phyloP scores from a whole-genome alignment of 2,797 vertebrate species.

The Peromyscus aztecus region DNA sequence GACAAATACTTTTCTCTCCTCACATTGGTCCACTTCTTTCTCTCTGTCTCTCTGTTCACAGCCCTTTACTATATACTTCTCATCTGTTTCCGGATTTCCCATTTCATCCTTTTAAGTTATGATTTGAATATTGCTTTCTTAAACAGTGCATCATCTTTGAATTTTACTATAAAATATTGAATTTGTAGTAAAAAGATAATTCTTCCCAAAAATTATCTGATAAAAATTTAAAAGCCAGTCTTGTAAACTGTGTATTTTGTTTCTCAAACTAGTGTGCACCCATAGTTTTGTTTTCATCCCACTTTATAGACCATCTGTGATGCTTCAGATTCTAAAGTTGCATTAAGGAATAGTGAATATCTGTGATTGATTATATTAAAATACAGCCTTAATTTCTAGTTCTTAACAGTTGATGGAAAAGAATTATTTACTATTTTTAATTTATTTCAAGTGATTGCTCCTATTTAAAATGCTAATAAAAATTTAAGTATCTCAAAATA shows the following conservation, averaged over 20 bases:
- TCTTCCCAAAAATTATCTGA: neutral
- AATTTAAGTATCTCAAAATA: neutral
- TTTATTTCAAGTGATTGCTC: conserved; percentile 21
- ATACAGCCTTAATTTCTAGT: conserved; percentile 32
- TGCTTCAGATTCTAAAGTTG: conserved; percentile 15
- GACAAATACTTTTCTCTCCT: neutral
- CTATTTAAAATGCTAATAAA: conserved; percentile 1
- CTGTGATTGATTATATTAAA: conserved; percentile 12
- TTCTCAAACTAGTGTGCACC: neutral
- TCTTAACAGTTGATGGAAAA: neutral
- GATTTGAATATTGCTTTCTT: neutral
- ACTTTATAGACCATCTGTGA: neutral
- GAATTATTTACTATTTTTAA: neutral
- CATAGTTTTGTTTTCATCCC: neutral
- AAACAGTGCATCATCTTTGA: conserved; percentile 11
- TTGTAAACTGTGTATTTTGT: neutral
- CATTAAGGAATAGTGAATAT: neutral
- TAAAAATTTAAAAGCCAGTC: neutral
- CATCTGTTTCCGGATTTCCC: neutral
- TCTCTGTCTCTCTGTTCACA: neutral
- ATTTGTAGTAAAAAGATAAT: conserved; percentile 1
- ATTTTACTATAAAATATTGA: conserved; percentile 48
- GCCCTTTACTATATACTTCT: neutral
- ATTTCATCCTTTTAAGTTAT: neutral
- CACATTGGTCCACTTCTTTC: neutral